Base-by-base conservation (phyloP, 1,140 invertebrate species). In the Zaprionus tsacasi region DNA sequence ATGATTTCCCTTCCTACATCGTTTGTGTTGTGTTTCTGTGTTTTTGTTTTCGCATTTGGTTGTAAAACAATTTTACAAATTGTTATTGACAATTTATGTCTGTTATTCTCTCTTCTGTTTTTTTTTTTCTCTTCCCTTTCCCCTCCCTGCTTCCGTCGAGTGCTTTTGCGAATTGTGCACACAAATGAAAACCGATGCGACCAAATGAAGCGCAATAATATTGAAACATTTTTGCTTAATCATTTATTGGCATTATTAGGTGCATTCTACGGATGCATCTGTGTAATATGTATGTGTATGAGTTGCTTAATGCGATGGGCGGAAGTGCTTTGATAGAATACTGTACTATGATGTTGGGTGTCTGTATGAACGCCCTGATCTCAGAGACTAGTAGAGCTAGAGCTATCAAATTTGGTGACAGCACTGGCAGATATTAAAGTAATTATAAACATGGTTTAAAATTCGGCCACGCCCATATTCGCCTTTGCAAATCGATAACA, bases 81-180 rank as follows among this genome's bases (percentile, higher is more conserved):
- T 89, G 85, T 79, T 89, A 81, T 78, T 81, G 86, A 85, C 86
- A 89, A 82, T 79, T 89, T 85, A 77, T 89, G 71, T 70, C 70
- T 82, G 77, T 77, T 70, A 70, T 66, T 65, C 35, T 56, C 43
- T 67, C 43, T 67, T 40, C 48, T 61, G 15, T 65, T 52, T 48
- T 68, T 65, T 52, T 48, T 68, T 69, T 48, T 60, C 12, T 15
- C 12, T 30, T 21, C 1, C 10, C 15, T 65, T 54, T 57, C 21
- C 11, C 15, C 36, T 55, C 58, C 7, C 13, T 21, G n/a, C n/a
- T n/a, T n/a, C n/a, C n/a, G n/a, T 25, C 10, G 59, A 61, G 57
- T 70, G 45, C 27, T 0, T 30, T 30, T 30, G 21, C 27, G 27
- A 30, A 30, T 30, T 58, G 48, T 45, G 60, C 76, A 69, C 52